Evolutionary conservation across 2,113 vertebrate species (phyloP).

Genomic region (Callospermophilus lateralis): DNA sequence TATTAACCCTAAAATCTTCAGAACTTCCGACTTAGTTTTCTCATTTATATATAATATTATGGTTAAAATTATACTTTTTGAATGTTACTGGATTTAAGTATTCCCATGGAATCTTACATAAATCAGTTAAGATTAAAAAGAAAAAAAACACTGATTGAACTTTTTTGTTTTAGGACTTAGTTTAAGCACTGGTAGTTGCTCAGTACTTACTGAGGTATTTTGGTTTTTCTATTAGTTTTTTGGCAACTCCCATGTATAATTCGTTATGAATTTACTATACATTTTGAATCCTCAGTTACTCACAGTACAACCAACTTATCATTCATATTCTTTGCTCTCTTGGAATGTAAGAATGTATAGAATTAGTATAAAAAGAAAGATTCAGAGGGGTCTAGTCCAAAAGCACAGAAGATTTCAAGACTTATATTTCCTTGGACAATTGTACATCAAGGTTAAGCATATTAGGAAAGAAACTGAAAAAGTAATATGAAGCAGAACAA

Average conservation of each 20-base stretch:
- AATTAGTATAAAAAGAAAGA: conserved; percentile 11
- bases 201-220: background rate
- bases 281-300: background rate
- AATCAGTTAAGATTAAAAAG: background rate
- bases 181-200: background rate
- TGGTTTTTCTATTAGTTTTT: background rate
- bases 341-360: background rate
- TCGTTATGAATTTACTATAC: background rate
- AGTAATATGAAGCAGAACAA: background rate
- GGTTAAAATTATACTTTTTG: background rate
- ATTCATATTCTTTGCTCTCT: background rate
- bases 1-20: background rate
- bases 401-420: background rate
- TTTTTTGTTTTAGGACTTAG: background rate
- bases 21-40: background rate
- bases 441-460: background rate
- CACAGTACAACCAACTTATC: background rate
- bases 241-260: background rate
- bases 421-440: background rate
- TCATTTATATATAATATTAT: background rate
- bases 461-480: background rate
- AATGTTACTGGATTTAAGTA: background rate
- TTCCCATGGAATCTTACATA: background rate
- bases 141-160: background rate
- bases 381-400: background rate